Conservation (phyloP, 1,140 invertebrate genomes). For the Pinna nobilis region DNA sequence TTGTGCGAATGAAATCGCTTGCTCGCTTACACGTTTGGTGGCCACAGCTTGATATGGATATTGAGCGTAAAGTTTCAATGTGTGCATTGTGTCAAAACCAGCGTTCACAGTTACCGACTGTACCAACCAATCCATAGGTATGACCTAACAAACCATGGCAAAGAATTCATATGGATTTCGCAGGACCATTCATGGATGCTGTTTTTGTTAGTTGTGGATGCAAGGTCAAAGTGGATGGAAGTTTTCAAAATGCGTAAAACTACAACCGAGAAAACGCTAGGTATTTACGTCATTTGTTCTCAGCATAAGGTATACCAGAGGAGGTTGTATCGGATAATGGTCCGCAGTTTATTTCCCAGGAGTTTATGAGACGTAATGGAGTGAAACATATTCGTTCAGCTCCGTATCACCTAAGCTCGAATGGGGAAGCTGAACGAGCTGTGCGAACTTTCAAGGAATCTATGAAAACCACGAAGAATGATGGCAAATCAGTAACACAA, state of each 20-base stretch:
- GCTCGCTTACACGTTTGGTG: slow-evolving; percentile 77
- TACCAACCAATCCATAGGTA: slow-evolving; percentile 46
- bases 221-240: slow-evolving; percentile 48
- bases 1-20: slow-evolving; percentile 77
- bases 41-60: slow-evolving; percentile 75
- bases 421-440: slow-evolving; percentile 60
- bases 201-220: slow-evolving; percentile 46
- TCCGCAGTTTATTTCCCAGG: slow-evolving; percentile 69
- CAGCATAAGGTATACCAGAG: slow-evolving; percentile 70
- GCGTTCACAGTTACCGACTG: slow-evolving; percentile 14
- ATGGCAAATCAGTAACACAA: slow-evolving; percentile 11
- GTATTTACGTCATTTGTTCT: slow-evolving; percentile 56
- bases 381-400: slow-evolving; percentile 61
- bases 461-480: slow-evolving; percentile 6
- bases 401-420: slow-evolving; percentile 65
- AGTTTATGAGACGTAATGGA: slow-evolving; percentile 72
- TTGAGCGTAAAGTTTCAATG: slow-evolving; percentile 69
- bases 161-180: slow-evolving; percentile 54
- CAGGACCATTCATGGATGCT: slow-evolving; percentile 49
- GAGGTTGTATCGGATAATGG: slow-evolving; percentile 74
- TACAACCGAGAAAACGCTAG: slow-evolving; percentile 37
- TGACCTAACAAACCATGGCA: slow-evolving; percentile 35
- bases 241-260: slow-evolving; percentile 31
- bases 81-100: slow-evolving; percentile 72
- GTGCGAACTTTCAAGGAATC: slow-evolving; percentile 45